Conservation (phyloP, 2,113 vertebrate species). For the Tiliqua scincoides region DNA sequence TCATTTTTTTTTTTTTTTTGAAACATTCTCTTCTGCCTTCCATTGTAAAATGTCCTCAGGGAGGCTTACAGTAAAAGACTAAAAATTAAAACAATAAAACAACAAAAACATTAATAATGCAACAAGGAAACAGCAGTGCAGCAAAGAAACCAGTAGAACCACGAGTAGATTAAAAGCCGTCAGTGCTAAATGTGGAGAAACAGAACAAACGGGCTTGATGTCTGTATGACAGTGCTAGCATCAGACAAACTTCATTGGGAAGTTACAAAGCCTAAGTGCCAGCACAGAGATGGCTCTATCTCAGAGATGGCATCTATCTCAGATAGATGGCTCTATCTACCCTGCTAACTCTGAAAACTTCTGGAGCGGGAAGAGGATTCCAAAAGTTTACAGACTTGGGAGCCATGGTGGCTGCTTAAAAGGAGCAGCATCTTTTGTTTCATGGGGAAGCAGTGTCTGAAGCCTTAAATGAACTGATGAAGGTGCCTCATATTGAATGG, state of each 20-base stretch:
- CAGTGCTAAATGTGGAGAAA: background rate
- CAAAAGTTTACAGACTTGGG: background rate
- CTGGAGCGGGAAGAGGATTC: background rate
- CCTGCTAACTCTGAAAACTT: background rate
- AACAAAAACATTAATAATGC: too few relatives aligned
- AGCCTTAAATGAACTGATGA: background rate
- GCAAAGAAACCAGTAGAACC: too few relatives aligned
- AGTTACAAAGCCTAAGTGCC: background rate
- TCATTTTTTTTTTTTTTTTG: background rate
- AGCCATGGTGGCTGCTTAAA: background rate
- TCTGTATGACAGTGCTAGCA: too few relatives aligned
- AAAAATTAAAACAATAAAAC: too few relatives aligned
- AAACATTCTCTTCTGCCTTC: background rate
- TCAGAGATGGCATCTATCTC: too few relatives aligned
- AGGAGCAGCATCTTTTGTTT: background rate
- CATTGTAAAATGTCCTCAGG: background rate
- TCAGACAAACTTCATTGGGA: too few relatives aligned
- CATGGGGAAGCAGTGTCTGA: background rate
- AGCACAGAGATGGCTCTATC: background rate
- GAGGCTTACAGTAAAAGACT: too few relatives aligned
- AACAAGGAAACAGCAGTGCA: too few relatives aligned
- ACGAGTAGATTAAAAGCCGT: too few relatives aligned
- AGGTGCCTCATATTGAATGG: too few relatives aligned
- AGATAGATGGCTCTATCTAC: background rate
- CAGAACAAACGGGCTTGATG: too few relatives aligned